Conservation (phyloP, 2,113 vertebrate genomes). For the Tyto alba region DNA sequence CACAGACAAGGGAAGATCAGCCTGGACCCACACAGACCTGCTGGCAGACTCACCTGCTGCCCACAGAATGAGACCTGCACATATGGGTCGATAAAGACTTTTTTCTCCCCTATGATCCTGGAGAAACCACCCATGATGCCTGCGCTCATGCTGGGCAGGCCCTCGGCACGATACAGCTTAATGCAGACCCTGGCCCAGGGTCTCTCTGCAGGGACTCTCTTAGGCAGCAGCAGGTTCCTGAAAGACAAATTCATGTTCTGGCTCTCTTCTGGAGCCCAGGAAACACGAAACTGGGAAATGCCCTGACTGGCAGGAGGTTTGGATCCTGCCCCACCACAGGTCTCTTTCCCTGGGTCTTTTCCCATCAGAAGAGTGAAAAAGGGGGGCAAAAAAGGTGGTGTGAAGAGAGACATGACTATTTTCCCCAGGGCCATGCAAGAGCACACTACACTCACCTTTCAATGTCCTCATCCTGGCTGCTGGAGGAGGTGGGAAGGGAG, state of each 20-base stretch:
- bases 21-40: not conserved
- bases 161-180: conserved; percentile 84
- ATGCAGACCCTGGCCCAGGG: conserved; percentile 88
- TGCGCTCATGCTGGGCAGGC: conserved; percentile 83
- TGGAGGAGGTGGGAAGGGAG: conserved; percentile 57
- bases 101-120: conserved; percentile 82
- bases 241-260: not conserved
- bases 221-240: conserved; percentile 90
- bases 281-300: not conserved
- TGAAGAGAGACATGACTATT: not conserved
- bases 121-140: conserved; percentile 88
- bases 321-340: not conserved
- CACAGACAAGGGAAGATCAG: not conserved
- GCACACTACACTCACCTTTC: conserved; percentile 79
- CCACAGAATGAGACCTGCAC: conserved; percentile 87
- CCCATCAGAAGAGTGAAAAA: not conserved
- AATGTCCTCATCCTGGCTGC: conserved; percentile 78
- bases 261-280: not conserved
- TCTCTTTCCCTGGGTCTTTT: not conserved
- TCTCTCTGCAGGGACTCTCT: conserved; percentile 80
- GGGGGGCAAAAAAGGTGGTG: not conserved
- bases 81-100: conserved; percentile 86
- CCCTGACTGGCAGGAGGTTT: not conserved
- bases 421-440: not conserved
- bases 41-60: conserved; percentile 78